Percentiles rank a stretch among this genome's conserved stretches.
Conservation (phyloP, 2,113 vertebrate genomes). For the Hippoglossus stenolepis region DNA sequence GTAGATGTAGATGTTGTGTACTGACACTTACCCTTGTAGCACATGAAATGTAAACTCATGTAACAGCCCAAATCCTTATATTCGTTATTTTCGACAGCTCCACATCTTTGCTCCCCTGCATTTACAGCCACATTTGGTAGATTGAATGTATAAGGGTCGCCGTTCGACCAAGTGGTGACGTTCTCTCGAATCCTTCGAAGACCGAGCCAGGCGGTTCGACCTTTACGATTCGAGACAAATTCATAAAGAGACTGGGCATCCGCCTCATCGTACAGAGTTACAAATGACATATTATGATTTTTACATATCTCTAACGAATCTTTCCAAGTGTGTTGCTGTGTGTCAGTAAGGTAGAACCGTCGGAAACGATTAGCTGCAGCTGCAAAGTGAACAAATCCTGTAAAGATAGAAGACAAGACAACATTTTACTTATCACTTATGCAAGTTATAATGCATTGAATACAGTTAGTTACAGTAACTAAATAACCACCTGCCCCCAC, state of each 20-base stretch:
- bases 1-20: no score
- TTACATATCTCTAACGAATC: fast-evolving
- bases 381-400: slow-evolving; percentile 43
- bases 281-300: fast-evolving
- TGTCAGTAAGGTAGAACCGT: neutral
- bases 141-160: neutral
- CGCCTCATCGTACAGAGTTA: slow-evolving; percentile 55
- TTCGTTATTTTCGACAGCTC: neutral
- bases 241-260: neutral
- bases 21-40: slow-evolving; percentile 58
- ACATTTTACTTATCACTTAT: neutral
- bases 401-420: slow-evolving; percentile 9
- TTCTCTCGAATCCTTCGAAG: fast-evolving
- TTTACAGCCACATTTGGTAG: fast-evolving
- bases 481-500: neutral
- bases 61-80: slow-evolving; percentile 7
- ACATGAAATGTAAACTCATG: slow-evolving; percentile 46
- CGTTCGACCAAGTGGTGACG: slow-evolving; percentile 59
- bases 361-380: slow-evolving; percentile 24
- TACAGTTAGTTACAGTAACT: neutral
- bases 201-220: slow-evolving; percentile 50
- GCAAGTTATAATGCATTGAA: neutral
- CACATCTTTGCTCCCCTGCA: neutral
- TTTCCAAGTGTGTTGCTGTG: fast-evolving
- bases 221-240: no score